These are phyloP conservation scores for Clepsis dumicolana DNA, from an alignment of 2,888 invertebrate genomes.

Conservation along the genomic window DNA sequence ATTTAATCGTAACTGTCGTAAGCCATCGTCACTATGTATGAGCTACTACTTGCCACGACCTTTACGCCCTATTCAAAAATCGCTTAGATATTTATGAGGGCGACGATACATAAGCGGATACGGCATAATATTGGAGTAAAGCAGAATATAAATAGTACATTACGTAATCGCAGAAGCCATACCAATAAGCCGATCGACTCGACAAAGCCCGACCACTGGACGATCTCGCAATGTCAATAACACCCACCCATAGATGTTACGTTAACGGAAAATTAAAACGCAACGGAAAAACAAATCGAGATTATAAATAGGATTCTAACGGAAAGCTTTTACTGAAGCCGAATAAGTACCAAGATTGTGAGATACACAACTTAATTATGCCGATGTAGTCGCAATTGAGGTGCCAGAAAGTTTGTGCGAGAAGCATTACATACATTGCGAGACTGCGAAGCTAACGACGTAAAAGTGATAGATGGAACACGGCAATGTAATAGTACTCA, in stretches of 20 bases:
- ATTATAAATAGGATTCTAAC: too few species aligned
- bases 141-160: constrained; percentile 15
- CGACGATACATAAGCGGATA: constrained; percentile 1
- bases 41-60: background rate
- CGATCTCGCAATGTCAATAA: background rate
- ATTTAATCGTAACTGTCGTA: background rate
- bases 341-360: too few species aligned
- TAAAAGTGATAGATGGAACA: too few species aligned
- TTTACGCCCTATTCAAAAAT: constrained; percentile 9
- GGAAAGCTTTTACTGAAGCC: too few species aligned
- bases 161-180: constrained; percentile 22
- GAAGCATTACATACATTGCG: too few species aligned
- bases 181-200: background rate
- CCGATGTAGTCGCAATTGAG: too few species aligned
- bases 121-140: constrained; percentile 14
- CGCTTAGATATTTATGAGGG: constrained; percentile 13
- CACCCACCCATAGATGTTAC: background rate
- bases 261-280: background rate
- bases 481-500: too few species aligned
- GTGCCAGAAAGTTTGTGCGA: too few species aligned
- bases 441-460: too few species aligned
- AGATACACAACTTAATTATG: too few species aligned
- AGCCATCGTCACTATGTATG: background rate
- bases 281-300: too few species aligned
- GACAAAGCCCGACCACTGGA: background rate